These are phyloP conservation scores for Romanomermis culicivorax DNA, from an alignment of 2,888 invertebrate species.

Conservation along the genomic window DNA sequence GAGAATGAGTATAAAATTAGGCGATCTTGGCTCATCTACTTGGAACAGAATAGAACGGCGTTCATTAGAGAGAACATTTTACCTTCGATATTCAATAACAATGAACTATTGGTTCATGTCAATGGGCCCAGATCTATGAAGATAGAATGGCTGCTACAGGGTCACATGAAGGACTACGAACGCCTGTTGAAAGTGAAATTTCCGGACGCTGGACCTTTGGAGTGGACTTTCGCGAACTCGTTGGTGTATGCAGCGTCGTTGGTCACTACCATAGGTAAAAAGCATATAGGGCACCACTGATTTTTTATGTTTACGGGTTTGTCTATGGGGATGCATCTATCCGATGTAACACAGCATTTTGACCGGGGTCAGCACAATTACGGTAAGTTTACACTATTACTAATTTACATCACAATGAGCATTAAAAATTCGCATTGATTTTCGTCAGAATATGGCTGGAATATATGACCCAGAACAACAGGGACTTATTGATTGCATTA, in stretches of 20 bases:
- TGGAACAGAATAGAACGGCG: background rate
- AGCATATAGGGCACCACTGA: no score
- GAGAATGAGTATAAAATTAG: no score
- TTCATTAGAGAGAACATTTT: background rate
- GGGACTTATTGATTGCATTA: no score
- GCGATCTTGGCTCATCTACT: no score
- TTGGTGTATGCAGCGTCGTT: background rate
- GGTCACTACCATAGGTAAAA: background rate
- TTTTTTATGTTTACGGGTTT: background rate
- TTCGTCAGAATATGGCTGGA: no score
- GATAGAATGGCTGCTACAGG: background rate
- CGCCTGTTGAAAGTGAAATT: background rate
- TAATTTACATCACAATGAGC: no score
- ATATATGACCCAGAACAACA: no score
- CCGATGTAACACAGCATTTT: no score
- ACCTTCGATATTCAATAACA: conserved; percentile 2
- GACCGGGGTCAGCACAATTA: no score
- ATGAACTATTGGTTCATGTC: background rate
- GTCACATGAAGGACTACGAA: background rate
- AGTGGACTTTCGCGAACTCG: background rate
- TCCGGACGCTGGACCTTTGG: background rate
- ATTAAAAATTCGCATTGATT: no score
- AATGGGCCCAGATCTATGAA: background rate
- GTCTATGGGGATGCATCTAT: background rate
- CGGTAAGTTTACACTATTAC: no score